A percentile compares a stretch with the other conserved stretches of the same genome.
phyloP scores from a whole-genome alignment of 2,888 invertebrate genomes.

The Pimpla rufipes region DNA sequence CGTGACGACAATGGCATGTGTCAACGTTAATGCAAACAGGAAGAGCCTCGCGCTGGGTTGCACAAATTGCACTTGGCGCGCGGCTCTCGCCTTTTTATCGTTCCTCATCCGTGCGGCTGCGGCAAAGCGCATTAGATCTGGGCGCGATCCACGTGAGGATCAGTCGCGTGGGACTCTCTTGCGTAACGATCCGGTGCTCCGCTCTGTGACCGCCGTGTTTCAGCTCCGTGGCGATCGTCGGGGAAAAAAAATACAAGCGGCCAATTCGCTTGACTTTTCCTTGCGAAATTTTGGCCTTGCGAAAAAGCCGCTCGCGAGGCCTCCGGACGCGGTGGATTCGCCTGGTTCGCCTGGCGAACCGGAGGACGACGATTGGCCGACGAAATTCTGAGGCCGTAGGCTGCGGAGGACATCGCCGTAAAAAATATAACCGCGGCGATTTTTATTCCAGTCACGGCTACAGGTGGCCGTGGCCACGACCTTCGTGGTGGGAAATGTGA shows the following conservation, averaged over 20 bases:
- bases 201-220: too few species aligned
- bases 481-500: conserved; percentile 38
- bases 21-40: conserved; percentile 48
- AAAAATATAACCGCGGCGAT: too few species aligned
- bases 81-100: conserved; percentile 41
- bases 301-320: too few species aligned
- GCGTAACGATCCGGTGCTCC: not conserved
- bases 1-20: conserved; percentile 10
- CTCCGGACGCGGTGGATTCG: too few species aligned
- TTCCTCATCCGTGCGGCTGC: conserved; percentile 4
- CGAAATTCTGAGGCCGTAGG: too few species aligned
- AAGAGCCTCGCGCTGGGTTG: conserved; percentile 56
- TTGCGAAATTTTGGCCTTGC: too few species aligned
- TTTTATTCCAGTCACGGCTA: conserved; percentile 49
- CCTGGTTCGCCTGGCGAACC: too few species aligned
- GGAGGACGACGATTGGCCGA: too few species aligned
- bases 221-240: too few species aligned
- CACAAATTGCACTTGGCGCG: conserved; percentile 50
- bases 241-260: too few species aligned
- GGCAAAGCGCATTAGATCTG: conserved; percentile 10
- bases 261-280: too few species aligned
- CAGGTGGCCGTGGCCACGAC: conserved; percentile 25
- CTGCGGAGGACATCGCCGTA: too few species aligned
- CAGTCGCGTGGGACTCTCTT: conserved; percentile 13
- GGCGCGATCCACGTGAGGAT: not conserved